These are phyloP conservation scores for Strigamia crassipes DNA, from an alignment of 2,888 invertebrate genomes.

Conservation along the genomic window DNA sequence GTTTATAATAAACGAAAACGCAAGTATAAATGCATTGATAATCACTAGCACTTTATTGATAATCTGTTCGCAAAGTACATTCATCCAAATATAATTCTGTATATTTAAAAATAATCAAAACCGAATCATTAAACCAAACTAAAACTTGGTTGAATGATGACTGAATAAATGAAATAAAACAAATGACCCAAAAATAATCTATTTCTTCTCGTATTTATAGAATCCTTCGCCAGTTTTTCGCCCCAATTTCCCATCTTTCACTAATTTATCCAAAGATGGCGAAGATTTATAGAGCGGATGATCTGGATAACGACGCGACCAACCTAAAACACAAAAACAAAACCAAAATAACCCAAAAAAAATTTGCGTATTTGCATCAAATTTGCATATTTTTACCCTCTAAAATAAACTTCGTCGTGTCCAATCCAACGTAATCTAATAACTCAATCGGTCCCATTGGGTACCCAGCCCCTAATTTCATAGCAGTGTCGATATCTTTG, in stretches of 20 bases:
- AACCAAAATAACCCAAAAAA: not conserved
- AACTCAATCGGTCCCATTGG: conserved; percentile 91
- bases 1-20: no score
- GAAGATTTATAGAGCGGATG: conserved; percentile 70
- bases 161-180: no score
- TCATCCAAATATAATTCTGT: no score
- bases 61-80: no score
- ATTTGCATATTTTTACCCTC: conserved; percentile 64
- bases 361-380: conserved; percentile 49
- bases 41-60: not conserved
- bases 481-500: conserved; percentile 81
- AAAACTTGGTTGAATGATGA: no score
- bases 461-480: conserved; percentile 86
- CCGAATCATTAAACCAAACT: no score
- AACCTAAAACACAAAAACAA: conserved; percentile 62
- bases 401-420: conserved; percentile 76
- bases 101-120: no score
- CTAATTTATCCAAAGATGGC: conserved; percentile 69
- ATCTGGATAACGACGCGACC: conserved; percentile 74
- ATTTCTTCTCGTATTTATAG: conserved; percentile 68
- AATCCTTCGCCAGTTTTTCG: conserved; percentile 82
- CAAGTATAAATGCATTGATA: not conserved
- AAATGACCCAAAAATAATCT: not conserved
- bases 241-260: conserved; percentile 78
- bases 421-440: conserved; percentile 80